Conservation (phyloP, 2,113 vertebrate species). For the Laticauda laticaudata region DNA sequence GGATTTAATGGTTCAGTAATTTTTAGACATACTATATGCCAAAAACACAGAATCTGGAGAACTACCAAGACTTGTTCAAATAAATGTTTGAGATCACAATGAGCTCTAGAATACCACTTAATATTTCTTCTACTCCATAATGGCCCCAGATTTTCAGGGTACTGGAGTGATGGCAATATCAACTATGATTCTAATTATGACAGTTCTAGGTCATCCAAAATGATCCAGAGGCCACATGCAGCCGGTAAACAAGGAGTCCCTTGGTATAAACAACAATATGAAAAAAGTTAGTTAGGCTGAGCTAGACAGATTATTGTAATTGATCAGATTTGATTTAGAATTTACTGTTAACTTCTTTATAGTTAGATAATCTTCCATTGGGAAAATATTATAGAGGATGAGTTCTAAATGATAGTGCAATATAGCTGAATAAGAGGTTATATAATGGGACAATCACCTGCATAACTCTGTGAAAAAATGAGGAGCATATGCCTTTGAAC, state of each 20-base stretch:
- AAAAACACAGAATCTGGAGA: background rate
- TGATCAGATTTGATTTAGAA: background rate
- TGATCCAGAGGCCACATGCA: background rate
- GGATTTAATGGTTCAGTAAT: background rate
- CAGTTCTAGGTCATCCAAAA: background rate
- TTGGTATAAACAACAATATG: background rate
- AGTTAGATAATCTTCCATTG: background rate
- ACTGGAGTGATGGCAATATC: background rate
- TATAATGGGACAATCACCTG: background rate
- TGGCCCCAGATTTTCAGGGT: background rate
- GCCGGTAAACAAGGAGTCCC: background rate
- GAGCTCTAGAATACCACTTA: background rate
- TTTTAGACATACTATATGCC: background rate
- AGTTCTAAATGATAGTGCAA: background rate
- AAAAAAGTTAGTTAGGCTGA: background rate
- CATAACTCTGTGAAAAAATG: background rate
- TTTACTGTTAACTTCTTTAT: background rate
- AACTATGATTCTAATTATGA: background rate
- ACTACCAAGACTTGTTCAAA: background rate
- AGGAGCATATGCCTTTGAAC: background rate
- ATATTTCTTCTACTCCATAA: background rate
- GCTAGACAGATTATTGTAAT: too few species aligned
- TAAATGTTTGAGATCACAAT: slow-evolving; percentile 6
- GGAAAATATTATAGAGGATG: background rate
- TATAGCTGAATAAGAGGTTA: background rate